Evolutionary conservation across 2,888 invertebrate species (phyloP).

Genomic region (Pimpla rufipes): DNA sequence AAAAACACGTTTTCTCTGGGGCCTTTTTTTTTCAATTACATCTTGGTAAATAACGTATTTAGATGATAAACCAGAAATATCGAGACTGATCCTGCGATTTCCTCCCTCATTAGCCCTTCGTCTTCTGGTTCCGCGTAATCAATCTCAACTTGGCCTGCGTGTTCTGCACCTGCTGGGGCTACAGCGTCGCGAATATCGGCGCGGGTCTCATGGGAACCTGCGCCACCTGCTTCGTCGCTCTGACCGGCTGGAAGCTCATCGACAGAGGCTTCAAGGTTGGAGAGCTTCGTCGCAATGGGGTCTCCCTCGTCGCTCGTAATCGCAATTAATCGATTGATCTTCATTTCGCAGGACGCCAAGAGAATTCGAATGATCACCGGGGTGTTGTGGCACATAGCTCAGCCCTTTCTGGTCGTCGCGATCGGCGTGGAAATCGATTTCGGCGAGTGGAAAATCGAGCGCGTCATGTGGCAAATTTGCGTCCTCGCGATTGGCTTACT

Average conservation of each 20-base stretch:
- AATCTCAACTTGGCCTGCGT: slow-evolving; percentile 64
- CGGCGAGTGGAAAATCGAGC: slow-evolving; percentile 81
- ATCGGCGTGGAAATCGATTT: slow-evolving; percentile 91
- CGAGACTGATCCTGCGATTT: neutral
- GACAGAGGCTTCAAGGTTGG: slow-evolving; percentile 56
- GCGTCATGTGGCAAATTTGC: slow-evolving; percentile 55
- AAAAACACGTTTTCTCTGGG: too few species aligned
- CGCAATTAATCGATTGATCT: too few species aligned
- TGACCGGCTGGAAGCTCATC: slow-evolving; percentile 66
- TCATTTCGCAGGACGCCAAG: slow-evolving; percentile 36
- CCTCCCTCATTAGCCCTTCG: slow-evolving; percentile 50
- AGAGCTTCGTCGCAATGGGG: neutral
- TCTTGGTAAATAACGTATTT: neutral
- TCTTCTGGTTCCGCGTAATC: slow-evolving; percentile 60
- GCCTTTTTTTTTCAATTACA: too few species aligned
- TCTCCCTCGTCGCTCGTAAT: neutral
- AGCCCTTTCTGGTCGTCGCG: slow-evolving; percentile 91
- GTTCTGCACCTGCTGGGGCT: slow-evolving; percentile 59
- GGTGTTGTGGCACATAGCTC: slow-evolving; percentile 89
- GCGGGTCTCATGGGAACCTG: slow-evolving; percentile 64
- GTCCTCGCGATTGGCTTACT: slow-evolving; percentile 52
- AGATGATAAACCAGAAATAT: neutral
- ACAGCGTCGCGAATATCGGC: slow-evolving; percentile 87
- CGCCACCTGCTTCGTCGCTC: slow-evolving; percentile 61
- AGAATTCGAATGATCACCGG: slow-evolving; percentile 87